Evolutionary conservation across 2,888 invertebrate genomes (phyloP), one percentile per base, ranked within the genome.

Genomic region (Lasioglossum malachurum): DNA sequence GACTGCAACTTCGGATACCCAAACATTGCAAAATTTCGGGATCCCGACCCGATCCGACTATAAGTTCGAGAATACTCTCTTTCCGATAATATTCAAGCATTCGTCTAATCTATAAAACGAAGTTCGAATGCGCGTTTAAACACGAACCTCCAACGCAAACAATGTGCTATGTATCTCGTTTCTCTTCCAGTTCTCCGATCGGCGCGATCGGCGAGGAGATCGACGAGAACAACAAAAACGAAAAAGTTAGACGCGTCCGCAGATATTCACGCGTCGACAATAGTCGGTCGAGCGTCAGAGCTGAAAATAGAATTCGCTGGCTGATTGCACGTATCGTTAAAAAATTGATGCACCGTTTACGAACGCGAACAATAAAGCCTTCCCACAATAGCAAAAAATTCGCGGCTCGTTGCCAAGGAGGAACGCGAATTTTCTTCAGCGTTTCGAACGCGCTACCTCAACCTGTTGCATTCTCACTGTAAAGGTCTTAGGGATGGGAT

Each of bases 291-390:
- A 92, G 90, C 92, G 94, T 94, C 93, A 94, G 94, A 92, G 93
- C 94, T 94, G 91, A 91, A 93, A 94, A 94, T 94, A 94, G 94
- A 94, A 92, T 90, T 88, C 73, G 84, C 80, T 72, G 73, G 73
- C 81, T 81, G 90, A 92, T 91, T 92, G 87, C 84, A 88, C 82
- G 83, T 92, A 92, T 92, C 91, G 78, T 88, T 88, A 86, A 73
- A 88, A 90, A 90, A 53, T 84, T 91, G 83, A 87, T 86, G 87
- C 80, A 87, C 89, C 88, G 90, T 87, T 90, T 82, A 83, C 78
- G 85, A 80, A 77, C 79, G 64, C 71, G 77, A 80, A 78, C 49
- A 82, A 87, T 82, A 82, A 84, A 80, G 38, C 67, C 35, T 87
- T 67, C 57, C 72, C 67, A 75, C n/a, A 76, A 72, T 57, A 76